Evolutionary conservation across 2,888 invertebrate species (phyloP), one percentile per base, ranked within the genome.

Genomic region (Mesopsocus fuscifrons): DNA sequence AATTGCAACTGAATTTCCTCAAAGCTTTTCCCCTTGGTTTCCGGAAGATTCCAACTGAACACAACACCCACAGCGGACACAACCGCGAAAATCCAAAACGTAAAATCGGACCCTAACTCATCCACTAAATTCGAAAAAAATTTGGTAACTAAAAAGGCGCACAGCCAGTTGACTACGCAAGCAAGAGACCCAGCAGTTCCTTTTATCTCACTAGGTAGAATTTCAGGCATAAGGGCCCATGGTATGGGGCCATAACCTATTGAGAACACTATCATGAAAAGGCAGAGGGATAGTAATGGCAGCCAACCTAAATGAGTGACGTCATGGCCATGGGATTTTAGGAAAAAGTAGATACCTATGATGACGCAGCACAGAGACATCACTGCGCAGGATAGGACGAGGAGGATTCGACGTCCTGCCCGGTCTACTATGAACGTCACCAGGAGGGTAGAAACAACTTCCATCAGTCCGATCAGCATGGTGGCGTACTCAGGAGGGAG

Each of bases 141-240:
- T 41, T 46, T 46, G 3, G 59, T 59, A 20, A 60, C 52, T 33
- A 59, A 44, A 48, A 61, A 61, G 21, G 57, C 56, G 34, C 52
- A 48, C 18, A 50, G 49, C 60, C 57, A 59, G 46, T 59, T 64
- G 44, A 54, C 52, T 45, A 57, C 53, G 13, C 60, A 56, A 6
- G 60, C 59, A 41, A 63, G 51, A 18, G 59, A 60, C 47, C 58
- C 57, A 2, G 62, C 65, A 49, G 45, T 50, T 21, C 47, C 60
- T 50, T 57, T 57, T 6, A 55, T 63, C 45, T 61, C 52, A 3
- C 56, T 47, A 51, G 66, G 57, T 50, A 67, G 53, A 23, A 63
- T 48, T 51, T 64, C 63, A 15, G 64, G 50, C 56, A 61, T 57
- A 52, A 63, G 55, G 34, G 61, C 50, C 61, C 62, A 63, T 11